These are phyloP conservation scores for Alouatta palliata DNA, from an alignment of 2,113 vertebrate genomes.

Conservation along the genomic window DNA sequence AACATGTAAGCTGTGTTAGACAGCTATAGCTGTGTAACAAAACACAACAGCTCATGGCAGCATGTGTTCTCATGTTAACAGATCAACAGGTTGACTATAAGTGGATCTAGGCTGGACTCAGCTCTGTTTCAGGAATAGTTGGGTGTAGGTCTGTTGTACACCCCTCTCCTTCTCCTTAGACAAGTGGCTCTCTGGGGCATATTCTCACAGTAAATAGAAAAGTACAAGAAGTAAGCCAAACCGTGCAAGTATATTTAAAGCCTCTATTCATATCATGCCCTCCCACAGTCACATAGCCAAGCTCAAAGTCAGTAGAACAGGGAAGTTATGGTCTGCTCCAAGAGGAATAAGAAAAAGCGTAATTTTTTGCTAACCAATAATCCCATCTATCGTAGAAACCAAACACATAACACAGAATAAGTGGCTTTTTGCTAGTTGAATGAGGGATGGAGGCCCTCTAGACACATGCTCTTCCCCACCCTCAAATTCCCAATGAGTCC, in stretches of 20 bases:
- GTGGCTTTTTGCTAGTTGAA: background rate
- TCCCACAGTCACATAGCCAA: background rate
- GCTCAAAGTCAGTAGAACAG: background rate
- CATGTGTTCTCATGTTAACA: background rate
- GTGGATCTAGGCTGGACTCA: no score
- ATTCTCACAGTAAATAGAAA: background rate
- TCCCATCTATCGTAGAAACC: background rate
- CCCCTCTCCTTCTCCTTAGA: background rate
- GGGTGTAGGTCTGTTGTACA: background rate
- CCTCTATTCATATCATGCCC: background rate
- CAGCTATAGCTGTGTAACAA: background rate
- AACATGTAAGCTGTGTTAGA: background rate
- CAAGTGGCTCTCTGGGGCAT: background rate
- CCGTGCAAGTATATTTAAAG: background rate
- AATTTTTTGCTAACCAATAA: conserved; percentile 14
- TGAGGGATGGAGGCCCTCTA: background rate
- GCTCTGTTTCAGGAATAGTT: background rate
- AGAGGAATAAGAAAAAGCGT: background rate
- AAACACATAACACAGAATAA: conserved; percentile 8
- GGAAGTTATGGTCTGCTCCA: background rate
- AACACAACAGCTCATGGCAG: background rate
- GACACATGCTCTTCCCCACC: background rate
- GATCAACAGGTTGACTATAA: background rate
- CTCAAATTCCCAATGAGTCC: background rate
- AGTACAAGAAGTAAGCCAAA: background rate